Evolutionary conservation across 2,888 invertebrate species (phyloP).

Genomic region (Netelia inedita): DNA sequence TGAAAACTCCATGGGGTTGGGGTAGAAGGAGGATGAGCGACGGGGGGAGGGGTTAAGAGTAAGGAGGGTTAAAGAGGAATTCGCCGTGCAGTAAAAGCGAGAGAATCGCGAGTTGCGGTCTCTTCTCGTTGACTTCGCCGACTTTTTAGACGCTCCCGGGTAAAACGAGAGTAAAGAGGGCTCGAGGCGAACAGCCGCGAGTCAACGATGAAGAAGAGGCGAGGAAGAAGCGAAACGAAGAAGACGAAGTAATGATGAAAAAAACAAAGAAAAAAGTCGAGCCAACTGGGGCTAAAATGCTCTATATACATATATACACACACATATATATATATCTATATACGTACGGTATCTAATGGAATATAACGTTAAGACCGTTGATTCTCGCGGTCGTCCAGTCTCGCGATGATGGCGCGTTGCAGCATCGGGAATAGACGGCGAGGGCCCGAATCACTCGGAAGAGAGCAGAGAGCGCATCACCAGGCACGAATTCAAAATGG

Average conservation of each 20-base stretch:
- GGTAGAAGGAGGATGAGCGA: slow-evolving; percentile 17
- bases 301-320: neutral
- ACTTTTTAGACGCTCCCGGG: slow-evolving; percentile 13
- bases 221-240: slow-evolving; percentile 7
- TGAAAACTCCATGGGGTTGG: slow-evolving; percentile 29
- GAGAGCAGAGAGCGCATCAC: slow-evolving; percentile 38
- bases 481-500: slow-evolving; percentile 71
- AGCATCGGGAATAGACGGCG: neutral
- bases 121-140: slow-evolving; percentile 28
- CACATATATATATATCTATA: neutral
- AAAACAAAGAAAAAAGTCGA: slow-evolving; percentile 2
- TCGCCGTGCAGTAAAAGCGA: slow-evolving; percentile 2
- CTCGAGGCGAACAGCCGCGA: neutral
- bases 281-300: slow-evolving; percentile 19
- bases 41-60: slow-evolving; percentile 8
- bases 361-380: slow-evolving; percentile 43
- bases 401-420: slow-evolving; percentile 20
- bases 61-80: slow-evolving; percentile 8
- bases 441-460: slow-evolving; percentile 20
- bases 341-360: slow-evolving; percentile 48
- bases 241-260: slow-evolving; percentile 13
- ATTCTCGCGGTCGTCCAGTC: slow-evolving; percentile 39
- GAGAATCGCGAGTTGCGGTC: slow-evolving; percentile 44
- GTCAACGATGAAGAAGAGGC: slow-evolving; percentile 3
- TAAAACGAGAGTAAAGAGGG: no score